A percentile compares a stretch with the other conserved stretches of the same genome.
phyloP scores from a whole-genome alignment of 2,888 invertebrate genomes.

The Pseudococcus longispinus region DNA sequence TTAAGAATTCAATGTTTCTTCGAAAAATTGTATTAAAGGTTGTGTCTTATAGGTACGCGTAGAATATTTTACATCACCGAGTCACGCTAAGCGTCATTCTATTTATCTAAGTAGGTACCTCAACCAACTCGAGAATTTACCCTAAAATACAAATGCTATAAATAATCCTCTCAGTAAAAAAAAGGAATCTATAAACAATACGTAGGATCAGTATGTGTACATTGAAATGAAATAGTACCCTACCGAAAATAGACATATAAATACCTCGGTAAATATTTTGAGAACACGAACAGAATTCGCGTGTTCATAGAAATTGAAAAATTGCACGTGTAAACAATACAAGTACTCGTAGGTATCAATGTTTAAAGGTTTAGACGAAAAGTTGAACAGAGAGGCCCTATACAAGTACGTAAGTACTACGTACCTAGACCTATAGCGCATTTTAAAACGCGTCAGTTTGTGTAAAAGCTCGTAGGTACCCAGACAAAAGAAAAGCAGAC shows the following conservation, averaged over 20 bases:
- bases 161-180: not conserved
- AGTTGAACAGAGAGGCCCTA: not conserved
- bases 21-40: too few species aligned
- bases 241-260: not conserved
- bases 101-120: too few species aligned
- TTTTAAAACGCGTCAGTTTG: not conserved
- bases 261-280: not conserved
- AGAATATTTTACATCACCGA: too few species aligned
- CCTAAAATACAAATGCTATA: not conserved
- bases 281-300: not conserved
- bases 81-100: too few species aligned
- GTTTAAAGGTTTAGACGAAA: not conserved
- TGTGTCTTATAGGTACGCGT: too few species aligned
- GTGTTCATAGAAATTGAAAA: not conserved
- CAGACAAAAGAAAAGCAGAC: constrained; percentile 27
- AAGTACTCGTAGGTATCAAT: not conserved
- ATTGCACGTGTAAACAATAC: not conserved
- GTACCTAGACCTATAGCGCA: not conserved
- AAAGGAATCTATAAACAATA: not conserved
- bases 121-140: too few species aligned
- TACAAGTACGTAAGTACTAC: too few species aligned
- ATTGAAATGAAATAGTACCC: not conserved
- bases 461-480: not conserved
- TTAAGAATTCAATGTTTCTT: too few species aligned
- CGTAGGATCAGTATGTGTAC: not conserved